phyloP scores from a whole-genome alignment of 2,888 invertebrate species.

The Chrysolina americana region DNA sequence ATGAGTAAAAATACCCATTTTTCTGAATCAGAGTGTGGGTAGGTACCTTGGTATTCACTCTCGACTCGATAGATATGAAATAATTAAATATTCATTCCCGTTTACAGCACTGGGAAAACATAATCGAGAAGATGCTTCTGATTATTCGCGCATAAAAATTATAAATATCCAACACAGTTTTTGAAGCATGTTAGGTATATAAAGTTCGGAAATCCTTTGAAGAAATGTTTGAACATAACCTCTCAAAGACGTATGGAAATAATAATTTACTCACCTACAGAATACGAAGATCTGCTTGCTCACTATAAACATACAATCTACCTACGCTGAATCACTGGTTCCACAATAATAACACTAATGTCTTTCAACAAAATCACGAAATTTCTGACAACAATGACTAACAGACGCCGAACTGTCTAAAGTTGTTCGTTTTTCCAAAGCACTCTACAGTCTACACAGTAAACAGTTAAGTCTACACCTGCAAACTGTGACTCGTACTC shows the following conservation, averaged over 20 bases:
- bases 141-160: too few species aligned
- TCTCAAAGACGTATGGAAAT: background rate
- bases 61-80: too few species aligned
- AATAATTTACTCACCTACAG: background rate
- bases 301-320: background rate
- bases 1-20: too few species aligned
- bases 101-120: too few species aligned
- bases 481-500: too few species aligned
- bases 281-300: background rate
- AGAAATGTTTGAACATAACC: background rate
- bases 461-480: too few species aligned
- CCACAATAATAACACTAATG: background rate
- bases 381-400: slow-evolving; percentile 7
- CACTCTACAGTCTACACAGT: slow-evolving; percentile 4
- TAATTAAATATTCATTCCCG: too few species aligned
- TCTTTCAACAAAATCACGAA: slow-evolving; percentile 5
- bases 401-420: background rate
- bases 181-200: too few species aligned
- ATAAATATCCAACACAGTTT: too few species aligned
- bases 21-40: too few species aligned
- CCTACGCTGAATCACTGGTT: background rate
- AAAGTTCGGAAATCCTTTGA: background rate
- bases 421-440: slow-evolving; percentile 26
- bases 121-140: too few species aligned
- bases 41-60: too few species aligned